phyloP scores from a whole-genome alignment of 2,797 vertebrate genomes.

The Intellagama lesueurii region DNA sequence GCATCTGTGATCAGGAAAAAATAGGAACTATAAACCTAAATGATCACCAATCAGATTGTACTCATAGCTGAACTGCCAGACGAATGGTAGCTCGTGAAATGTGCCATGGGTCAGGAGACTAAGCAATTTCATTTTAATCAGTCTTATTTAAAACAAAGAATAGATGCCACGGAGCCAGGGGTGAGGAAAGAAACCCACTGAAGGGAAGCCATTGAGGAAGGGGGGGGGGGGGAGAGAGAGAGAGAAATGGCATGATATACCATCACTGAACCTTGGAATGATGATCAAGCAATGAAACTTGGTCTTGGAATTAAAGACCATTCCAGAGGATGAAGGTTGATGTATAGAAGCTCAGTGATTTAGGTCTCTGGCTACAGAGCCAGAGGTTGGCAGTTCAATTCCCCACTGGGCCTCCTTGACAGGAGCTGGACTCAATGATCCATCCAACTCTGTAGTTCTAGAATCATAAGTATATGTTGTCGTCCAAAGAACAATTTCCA shows the following conservation, averaged over 20 bases:
- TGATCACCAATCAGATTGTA: slow-evolving; percentile 92
- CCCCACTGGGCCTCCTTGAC: no score
- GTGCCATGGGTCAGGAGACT: slow-evolving; percentile 89
- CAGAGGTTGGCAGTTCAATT: no score
- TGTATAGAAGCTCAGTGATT: background rate
- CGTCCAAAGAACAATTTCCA: background rate
- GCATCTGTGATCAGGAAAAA: slow-evolving; percentile 56
- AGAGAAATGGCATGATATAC: background rate
- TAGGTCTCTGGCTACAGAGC: no score
- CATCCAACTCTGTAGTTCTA: no score
- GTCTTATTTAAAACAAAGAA: slow-evolving; percentile 83
- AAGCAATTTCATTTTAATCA: slow-evolving; percentile 94
- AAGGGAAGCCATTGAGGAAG: background rate
- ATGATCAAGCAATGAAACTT: background rate
- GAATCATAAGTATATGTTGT: no score
- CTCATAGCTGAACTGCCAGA: slow-evolving; percentile 91
- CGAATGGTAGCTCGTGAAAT: slow-evolving; percentile 89
- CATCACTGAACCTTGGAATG: background rate
- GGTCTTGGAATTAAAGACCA: background rate
- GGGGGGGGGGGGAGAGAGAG: background rate
- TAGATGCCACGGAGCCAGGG: slow-evolving; percentile 65
- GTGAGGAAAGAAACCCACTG: slow-evolving; percentile 35
- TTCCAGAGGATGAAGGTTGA: background rate
- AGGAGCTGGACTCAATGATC: no score
- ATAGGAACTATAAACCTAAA: slow-evolving; percentile 86